Conservation (phyloP, 2,113 vertebrate genomes). For the Platichthys stellatus region DNA sequence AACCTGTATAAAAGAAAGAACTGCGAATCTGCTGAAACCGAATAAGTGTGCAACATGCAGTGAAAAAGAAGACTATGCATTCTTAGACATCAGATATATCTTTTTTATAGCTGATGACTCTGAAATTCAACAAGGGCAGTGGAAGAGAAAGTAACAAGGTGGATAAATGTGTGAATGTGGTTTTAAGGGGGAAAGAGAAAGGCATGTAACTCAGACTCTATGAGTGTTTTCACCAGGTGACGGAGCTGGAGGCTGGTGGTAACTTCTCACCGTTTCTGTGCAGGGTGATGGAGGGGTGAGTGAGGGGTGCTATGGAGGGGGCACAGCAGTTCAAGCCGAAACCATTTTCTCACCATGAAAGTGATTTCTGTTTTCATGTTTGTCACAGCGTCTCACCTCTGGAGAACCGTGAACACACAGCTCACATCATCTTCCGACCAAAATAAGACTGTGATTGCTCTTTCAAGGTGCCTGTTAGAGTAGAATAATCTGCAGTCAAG, state of each 20-base stretch:
- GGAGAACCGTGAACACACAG: background rate
- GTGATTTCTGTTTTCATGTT: background rate
- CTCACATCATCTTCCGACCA: background rate
- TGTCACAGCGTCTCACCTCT: background rate
- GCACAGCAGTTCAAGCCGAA: background rate
- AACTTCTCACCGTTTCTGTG: slow-evolving; percentile 47
- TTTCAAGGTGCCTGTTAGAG: background rate
- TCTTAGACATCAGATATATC: background rate
- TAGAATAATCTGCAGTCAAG: background rate
- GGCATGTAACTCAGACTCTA: background rate
- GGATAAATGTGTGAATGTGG: background rate
- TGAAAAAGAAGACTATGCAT: slow-evolving; percentile 17
- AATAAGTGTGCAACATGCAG: slow-evolving; percentile 21
- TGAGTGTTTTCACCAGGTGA: slow-evolving; percentile 12
- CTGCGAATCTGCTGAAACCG: background rate
- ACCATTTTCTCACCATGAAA: slow-evolving; percentile 28
- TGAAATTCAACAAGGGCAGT: slow-evolving; percentile 30
- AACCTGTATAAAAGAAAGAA: slow-evolving; percentile 6
- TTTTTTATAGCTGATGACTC: background rate
- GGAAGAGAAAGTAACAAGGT: background rate
- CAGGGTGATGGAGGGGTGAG: slow-evolving; percentile 31
- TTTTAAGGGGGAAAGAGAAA: background rate
- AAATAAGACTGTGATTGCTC: background rate
- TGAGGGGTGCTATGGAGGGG: background rate
- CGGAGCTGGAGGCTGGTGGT: slow-evolving; percentile 39